Conservation (phyloP, 2,113 vertebrate genomes). For the Cyprinodon variegatus region DNA sequence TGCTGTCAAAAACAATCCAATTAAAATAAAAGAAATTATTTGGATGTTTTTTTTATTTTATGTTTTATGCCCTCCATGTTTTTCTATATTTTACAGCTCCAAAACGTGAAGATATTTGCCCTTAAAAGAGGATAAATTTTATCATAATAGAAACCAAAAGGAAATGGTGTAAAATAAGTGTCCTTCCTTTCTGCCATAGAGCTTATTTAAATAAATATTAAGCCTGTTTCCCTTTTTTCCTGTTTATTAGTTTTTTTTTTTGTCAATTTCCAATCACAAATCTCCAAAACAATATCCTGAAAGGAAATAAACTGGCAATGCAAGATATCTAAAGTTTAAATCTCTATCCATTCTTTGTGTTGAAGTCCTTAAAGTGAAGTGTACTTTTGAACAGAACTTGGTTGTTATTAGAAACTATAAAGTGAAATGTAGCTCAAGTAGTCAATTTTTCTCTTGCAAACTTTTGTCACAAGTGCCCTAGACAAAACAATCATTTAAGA, state of each 20-base stretch:
- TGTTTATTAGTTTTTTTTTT: constrained; percentile 31
- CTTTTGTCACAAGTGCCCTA: constrained; percentile 80
- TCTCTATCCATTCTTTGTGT: constrained; percentile 30
- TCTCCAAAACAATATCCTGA: constrained; percentile 10
- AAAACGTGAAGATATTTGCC: neutral
- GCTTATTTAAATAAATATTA: constrained; percentile 34
- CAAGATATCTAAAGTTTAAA: constrained; percentile 31
- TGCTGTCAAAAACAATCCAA: neutral
- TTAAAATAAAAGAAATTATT: neutral
- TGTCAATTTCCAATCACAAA: constrained; percentile 42
- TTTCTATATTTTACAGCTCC: neutral
- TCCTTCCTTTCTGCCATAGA: constrained; percentile 41
- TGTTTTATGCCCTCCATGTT: neutral
- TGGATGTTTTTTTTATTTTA: too few relatives aligned
- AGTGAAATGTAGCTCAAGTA: constrained; percentile 61
- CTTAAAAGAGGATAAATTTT: constrained; percentile 21
- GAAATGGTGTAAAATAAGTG: constrained; percentile 17
- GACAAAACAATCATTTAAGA: constrained; percentile 56
- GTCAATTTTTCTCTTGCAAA: constrained; percentile 50
- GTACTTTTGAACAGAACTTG: constrained; percentile 37
- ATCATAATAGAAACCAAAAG: constrained; percentile 13
- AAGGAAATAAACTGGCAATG: constrained; percentile 43
- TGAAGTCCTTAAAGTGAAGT: constrained; percentile 25
- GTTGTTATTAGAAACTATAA: constrained; percentile 30
- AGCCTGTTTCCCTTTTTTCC: constrained; percentile 9